Base-by-base conservation (phyloP, 2,797 vertebrate species). In the Salmo trutta region DNA sequence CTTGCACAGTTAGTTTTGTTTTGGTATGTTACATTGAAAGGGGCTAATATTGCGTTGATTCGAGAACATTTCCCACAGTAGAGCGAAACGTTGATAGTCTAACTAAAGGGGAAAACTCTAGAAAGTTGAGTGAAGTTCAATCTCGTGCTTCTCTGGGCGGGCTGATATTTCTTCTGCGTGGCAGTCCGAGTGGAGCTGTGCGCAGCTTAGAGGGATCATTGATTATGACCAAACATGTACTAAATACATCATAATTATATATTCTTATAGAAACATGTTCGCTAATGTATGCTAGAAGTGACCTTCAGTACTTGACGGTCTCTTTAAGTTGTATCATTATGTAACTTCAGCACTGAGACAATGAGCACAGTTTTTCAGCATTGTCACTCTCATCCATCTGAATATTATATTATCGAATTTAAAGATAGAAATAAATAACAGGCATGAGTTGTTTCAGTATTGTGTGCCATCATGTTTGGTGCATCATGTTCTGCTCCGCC, bases 341-440 rank as follows among this genome's bases (percentile, higher is more conserved):
- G 47, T 78, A 90, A 88, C 47, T 5, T 31, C 21, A 24, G 5
- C 41, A 47, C 41, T 47, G 41, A 47, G 90, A 92, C 85, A 83
- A 31, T 87, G 82, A 82, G 75, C 87, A 68, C 71, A 79, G 87
- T 82, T 82, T 62, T 64, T 83, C 77, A 64, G 73, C 80, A 82
- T 79, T 91, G 87, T 90, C 93, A 92, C 82, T 87, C 66, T 84
- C 79, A 85, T 90, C 88, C 82, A 90, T 82, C 87, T 90, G 88
- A 89, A 87, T 89, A 91, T 93, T 93, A 87, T 89, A 91, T 93
- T 93, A 93, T 88, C 90, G 91, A 83, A 91, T 93, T 94, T 94
- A 94, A 94, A 89, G 91, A 93, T 83, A 93, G 86, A 93, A 93
- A 92, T 95, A 93, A 95, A 96, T 95, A 95, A 95, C 90, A 47